Evolutionary conservation across 2,113 vertebrate species (phyloP), one percentile per base, ranked within the genome.

Genomic region (Ardeotis arabs): DNA sequence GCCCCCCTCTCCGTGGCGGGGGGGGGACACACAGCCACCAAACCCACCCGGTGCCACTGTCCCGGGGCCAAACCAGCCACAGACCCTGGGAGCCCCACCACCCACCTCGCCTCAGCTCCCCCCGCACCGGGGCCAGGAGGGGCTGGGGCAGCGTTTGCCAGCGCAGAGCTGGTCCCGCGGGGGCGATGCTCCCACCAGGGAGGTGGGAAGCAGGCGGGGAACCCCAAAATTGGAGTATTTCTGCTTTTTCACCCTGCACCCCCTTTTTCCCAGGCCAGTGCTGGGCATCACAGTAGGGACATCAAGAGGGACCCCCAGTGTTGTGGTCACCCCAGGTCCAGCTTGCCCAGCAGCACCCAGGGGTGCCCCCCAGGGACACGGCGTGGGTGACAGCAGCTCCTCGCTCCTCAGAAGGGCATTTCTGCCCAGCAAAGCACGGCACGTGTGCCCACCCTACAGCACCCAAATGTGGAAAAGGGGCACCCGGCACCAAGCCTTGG

Each of bases 41-140:
- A 31, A 7, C 53, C 19, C 64, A 0, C 6, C 12, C 6, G 2
- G 33, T 31, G 69, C 4, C 82, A 7, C 52, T 7, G 13, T 37
- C 27, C 29, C 0, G 6, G 9, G 63, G 53, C 39, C 58, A 52
- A 47, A 41, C 4, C 81, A 14, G 31, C 14, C 0, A 2, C 14
- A 0, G 1, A 8, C 9, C 21, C 39, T 0, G 0, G 13, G 41
- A 24, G 8, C 52, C 13, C 52, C 19, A 7, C 18, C 41, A 2
- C 24, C 62, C 3, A 2, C 24, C 6, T 29, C 19, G 13, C n/a
- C 10, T 4, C 3, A 5, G 18, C 19, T 18, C 28, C n/a, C 11
- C 29, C 20, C 2, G 3, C n/a, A 9, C 1, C 0, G 2, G 52
- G n/a, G 9, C 16, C 60, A 9, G n/a, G 20, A 44, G 2, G 55